These are phyloP conservation scores for Drosophila ustulata DNA, from an alignment of 2,888 invertebrate genomes.

Conservation along the genomic window DNA sequence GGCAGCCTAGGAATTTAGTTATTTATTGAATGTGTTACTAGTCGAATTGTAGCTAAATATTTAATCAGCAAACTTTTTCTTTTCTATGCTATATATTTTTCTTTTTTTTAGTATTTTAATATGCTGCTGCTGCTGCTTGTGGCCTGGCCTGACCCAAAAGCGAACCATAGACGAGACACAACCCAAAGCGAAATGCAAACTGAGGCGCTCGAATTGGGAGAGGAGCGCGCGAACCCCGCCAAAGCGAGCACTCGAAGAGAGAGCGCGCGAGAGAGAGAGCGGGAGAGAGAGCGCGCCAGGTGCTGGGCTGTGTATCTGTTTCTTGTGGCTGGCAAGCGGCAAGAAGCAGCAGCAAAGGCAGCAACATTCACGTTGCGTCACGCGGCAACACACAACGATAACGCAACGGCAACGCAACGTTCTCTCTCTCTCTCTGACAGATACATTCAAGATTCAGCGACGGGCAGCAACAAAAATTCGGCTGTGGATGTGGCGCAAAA, in stretches of 20 bases:
- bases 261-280: neutral
- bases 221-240: constrained; percentile 76
- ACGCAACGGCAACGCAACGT: constrained; percentile 1
- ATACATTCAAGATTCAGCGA: constrained; percentile 52
- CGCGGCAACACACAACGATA: constrained; percentile 47
- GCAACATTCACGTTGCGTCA: constrained; percentile 69
- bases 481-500: constrained; percentile 60
- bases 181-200: constrained; percentile 83
- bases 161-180: constrained; percentile 81
- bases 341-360: constrained; percentile 63
- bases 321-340: constrained; percentile 60
- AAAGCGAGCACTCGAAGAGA: constrained; percentile 15
- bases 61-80: constrained; percentile 4
- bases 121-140: constrained; percentile 42
- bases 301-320: constrained; percentile 55
- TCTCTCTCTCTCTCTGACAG: constrained; percentile 43
- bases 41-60: constrained; percentile 29
- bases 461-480: constrained; percentile 30
- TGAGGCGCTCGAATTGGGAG: constrained; percentile 67
- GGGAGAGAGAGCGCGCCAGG: constrained; percentile 25
- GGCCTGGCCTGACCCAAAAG: constrained; percentile 77
- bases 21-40: constrained; percentile 3
- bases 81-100: constrained; percentile 36
- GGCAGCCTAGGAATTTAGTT: constrained; percentile 49
- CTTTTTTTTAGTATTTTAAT: constrained; percentile 29